Conservation (phyloP, 2,113 vertebrate species). For the Coturnix japonica region DNA sequence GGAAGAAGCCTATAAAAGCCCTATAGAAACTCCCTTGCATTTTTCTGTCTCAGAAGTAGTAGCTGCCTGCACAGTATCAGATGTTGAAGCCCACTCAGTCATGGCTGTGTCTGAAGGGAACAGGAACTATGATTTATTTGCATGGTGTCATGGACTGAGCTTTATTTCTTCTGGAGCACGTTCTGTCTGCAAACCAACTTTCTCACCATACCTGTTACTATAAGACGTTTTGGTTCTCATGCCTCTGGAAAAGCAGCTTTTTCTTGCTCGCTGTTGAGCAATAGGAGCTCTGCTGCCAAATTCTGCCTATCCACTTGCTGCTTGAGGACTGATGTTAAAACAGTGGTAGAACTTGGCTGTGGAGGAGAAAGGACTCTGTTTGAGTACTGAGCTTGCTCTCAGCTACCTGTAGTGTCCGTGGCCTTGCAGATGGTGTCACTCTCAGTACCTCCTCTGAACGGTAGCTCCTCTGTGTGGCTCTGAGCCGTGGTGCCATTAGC, state of each 20-base stretch:
- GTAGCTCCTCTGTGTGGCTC: accelerated
- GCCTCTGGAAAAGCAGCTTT: neutral
- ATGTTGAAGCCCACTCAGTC: accelerated
- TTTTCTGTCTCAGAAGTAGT: neutral
- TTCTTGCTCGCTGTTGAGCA: accelerated
- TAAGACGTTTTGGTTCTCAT: neutral
- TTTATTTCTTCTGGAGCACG: neutral
- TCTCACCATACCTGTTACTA: neutral
- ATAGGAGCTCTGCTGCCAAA: neutral
- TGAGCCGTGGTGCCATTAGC: accelerated
- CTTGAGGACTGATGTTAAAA: neutral
- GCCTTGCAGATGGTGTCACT: accelerated
- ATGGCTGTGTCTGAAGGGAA: neutral
- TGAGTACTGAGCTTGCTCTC: neutral
- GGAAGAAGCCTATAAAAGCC: too few species aligned
- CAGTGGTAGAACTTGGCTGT: too few species aligned
- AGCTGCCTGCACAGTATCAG: accelerated
- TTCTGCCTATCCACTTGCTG: neutral
- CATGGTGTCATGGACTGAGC: neutral
- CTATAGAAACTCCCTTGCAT: neutral
- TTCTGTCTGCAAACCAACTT: neutral
- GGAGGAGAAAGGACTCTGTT: neutral
- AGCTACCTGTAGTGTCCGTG: neutral
- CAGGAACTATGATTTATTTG: neutral
- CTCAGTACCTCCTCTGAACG: neutral